Evolutionary conservation across 2,888 invertebrate species (phyloP), one percentile per base, ranked within the genome.

Genomic region (Dascillus cervinus): DNA sequence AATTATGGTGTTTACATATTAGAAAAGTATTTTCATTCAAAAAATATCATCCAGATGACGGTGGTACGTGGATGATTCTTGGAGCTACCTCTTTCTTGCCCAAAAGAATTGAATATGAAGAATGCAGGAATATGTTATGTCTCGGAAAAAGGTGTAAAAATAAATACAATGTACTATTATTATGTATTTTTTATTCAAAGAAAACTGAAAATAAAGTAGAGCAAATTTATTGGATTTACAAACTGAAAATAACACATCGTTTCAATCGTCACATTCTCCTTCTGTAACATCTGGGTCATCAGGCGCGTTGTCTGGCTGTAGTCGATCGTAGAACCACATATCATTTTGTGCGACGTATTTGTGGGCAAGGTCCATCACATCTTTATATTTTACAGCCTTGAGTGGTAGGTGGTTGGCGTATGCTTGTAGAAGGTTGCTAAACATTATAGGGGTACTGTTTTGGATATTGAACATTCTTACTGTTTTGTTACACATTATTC

Each of bases 31-130:
- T 17, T 17, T 6, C 5, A 4, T 6, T 17, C 4, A 17, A 17
- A 17, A 17, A 17, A 17, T 17, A 17, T 17, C 17, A 6, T 17
- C 17, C 8, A 8, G 17, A 17, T 8, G 4, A 17, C 4, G 4
- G 17, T 4, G 17, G 5, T 8, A 17, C 8, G 17, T 17, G 4
- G n/a, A 6, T 17, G 17, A 17, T 6, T 17, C 4, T 17, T 17
- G 17, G 17, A 17, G 17, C 17, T 17, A 17, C 17, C 17, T 17
- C 17, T 8, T 17, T 17, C 17, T 17, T 17, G 17, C 17, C 17
- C 8, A 6, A 17, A 17, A 17, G 17, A 6, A n/a, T n/a, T n/a
- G n/a, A n/a, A 17, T 17, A 8, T 17, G 17, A 17, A 6, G 5
- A 17, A 17, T 17, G 5, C 4, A 6, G 4, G 4, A 6, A 8